Evolutionary conservation across 53 echinoderm and acorn worm species (phyloP), one percentile per base, ranked within the genome.

Genomic region (Crossaster papposus): DNA sequence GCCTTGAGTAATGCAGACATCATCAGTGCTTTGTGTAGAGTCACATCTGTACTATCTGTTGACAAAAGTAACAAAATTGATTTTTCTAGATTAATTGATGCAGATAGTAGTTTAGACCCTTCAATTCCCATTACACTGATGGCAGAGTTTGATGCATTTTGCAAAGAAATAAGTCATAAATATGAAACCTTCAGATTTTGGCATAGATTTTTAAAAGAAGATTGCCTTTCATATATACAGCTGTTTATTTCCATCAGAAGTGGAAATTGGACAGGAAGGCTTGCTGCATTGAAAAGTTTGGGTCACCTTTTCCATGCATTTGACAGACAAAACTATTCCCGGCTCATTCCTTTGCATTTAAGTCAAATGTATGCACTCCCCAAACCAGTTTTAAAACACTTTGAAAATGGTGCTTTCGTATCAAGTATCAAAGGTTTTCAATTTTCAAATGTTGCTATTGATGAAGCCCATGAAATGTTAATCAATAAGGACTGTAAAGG

Each of bases 241-340:
- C 15, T 95, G 3, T 90, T 55, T 64, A 20, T 91, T 55, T 79
- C 91, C 4, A 93, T 93, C 14, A 72, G 90, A 31, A 58, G 18
- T 17, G 51, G 95, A 0, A 79, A 95, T 77, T 94, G 90, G 90
- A 33, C 82, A 26, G 58, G 86, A 1, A 58, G 92, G 23, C 36
- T 65, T 58, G 90, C 92, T 58, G 74, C 90, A 3, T 20, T 89
- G 26, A 70, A 71, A 70, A 81, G 35, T 20, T 81, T 89, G 36
- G 81, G 37, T 35, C 81, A 64, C 36, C 70, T 89, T 38, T 89
- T 89, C 24, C 80, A 80, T 89, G 89, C 89, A 23, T 80, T 80
- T 65, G 89, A 89, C 18, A 30, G 74, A 36, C 81, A 89, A 29
- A 89, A 80, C 70, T 80, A 89, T 79, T 64, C 71, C 3, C 54